Evolutionary conservation across 2,113 vertebrate species (phyloP).

Genomic region (Paradisaea rubra): DNA sequence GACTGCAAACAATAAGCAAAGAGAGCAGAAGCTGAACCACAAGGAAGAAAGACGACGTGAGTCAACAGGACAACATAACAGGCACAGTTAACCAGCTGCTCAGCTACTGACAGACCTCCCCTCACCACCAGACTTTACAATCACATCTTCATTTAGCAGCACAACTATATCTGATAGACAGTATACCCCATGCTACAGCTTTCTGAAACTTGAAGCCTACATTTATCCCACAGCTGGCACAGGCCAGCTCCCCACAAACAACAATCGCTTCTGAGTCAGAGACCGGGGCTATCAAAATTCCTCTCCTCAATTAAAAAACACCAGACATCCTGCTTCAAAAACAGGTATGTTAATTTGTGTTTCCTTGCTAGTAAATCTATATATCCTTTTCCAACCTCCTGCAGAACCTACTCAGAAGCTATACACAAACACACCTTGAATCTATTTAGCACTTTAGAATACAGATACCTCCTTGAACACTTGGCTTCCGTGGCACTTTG

Average conservation of each 20-base stretch:
- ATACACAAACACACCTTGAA: neutral
- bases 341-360: neutral
- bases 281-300: neutral
- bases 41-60: neutral
- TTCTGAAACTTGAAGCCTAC: neutral
- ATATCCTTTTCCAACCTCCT: neutral
- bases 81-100: neutral
- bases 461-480: conserved; percentile 1
- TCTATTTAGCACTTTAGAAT: neutral
- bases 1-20: neutral
- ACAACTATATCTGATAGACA: neutral
- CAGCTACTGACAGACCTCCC: neutral
- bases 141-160: neutral
- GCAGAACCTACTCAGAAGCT: neutral
- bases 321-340: neutral
- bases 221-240: neutral
- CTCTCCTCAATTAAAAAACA: neutral
- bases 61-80: neutral
- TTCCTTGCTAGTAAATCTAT: neutral
- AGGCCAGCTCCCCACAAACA: neutral
- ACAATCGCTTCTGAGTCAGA: neutral
- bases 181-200: neutral
- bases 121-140: neutral
- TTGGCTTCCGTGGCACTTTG: neutral
- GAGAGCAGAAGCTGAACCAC: neutral